These are phyloP conservation scores for Eueides isabella DNA, from an alignment of 1,140 invertebrate genomes.

Conservation along the genomic window DNA sequence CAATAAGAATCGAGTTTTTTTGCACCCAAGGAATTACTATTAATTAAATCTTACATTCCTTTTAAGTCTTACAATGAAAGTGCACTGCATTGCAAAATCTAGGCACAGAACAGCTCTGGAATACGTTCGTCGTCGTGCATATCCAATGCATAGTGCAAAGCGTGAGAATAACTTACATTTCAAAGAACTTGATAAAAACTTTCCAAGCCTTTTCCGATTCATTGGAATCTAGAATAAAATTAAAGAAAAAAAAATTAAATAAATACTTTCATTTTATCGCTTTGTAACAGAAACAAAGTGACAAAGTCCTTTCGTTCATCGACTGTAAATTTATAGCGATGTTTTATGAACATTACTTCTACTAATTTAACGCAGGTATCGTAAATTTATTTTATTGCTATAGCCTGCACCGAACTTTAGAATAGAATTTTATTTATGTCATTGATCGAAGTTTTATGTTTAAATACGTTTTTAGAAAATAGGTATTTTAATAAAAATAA, in stretches of 20 bases:
- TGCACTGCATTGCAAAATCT: conserved; percentile 36
- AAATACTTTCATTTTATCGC: background rate
- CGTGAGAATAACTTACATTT: conserved; percentile 30
- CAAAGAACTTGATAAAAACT: background rate
- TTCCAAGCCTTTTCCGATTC: no score
- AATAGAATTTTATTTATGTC: background rate
- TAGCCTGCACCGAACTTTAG: background rate
- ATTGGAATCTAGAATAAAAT: no score
- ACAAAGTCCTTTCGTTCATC: conserved; percentile 12
- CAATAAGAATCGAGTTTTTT: conserved; percentile 1
- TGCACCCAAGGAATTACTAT: conserved; percentile 9
- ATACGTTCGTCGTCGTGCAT: conserved; percentile 33
- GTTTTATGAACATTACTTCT: conserved; percentile 10
- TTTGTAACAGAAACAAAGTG: conserved; percentile 18
- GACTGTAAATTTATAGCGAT: conserved; percentile 13
- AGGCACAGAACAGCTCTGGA: conserved; percentile 27
- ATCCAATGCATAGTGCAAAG: conserved; percentile 26
- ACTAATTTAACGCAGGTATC: conserved; percentile 14
- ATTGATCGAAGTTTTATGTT: background rate
- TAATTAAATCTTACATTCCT: conserved; percentile 36
- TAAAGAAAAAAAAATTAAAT: background rate
- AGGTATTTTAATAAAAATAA: background rate
- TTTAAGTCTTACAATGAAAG: conserved; percentile 40
- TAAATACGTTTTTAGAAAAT: background rate
- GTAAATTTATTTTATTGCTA: conserved; percentile 11